Percentiles rank a stretch among this genome's conserved stretches.
phyloP scores from a whole-genome alignment of 2,888 invertebrate genomes.

The Plutella xylostella region DNA sequence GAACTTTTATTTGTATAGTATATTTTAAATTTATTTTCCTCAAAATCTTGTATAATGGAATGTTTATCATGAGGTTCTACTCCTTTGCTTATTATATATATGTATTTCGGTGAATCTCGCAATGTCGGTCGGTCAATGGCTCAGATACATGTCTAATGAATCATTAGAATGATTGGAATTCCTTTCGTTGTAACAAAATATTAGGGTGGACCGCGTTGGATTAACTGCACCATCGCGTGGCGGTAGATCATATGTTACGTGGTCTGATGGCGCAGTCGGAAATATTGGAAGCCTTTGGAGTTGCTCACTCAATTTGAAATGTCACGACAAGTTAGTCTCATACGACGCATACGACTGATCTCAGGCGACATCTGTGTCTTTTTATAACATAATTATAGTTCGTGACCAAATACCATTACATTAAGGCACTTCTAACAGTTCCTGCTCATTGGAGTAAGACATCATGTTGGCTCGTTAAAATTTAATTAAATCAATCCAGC shows the following conservation, averaged over 20 bases:
- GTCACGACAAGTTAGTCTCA: slow-evolving; percentile 1
- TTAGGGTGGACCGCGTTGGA: too few relatives aligned
- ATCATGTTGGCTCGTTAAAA: not conserved
- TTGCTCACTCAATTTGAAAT: not conserved
- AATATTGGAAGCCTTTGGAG: not conserved
- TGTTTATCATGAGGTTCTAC: too few relatives aligned
- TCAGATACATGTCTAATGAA: too few relatives aligned
- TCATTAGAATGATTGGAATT: too few relatives aligned
- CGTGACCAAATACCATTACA: not conserved
- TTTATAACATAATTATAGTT: not conserved
- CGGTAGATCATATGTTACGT: slow-evolving; percentile 22
- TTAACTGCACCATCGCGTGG: slow-evolving; percentile 40
- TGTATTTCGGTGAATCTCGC: too few relatives aligned
- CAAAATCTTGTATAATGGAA: too few relatives aligned
- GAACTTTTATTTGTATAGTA: too few relatives aligned
- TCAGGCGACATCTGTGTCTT: not conserved
- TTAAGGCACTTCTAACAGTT: not conserved
- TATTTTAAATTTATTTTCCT: too few relatives aligned
- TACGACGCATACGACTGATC: not conserved
- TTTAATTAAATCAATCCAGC: too few relatives aligned
- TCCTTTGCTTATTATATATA: too few relatives aligned
- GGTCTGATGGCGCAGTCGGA: slow-evolving; percentile 1
- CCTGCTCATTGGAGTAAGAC: not conserved
- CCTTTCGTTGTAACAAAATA: too few relatives aligned
- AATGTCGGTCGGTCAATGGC: too few relatives aligned